These are phyloP conservation scores for Rhegmatorhina hoffmannsi DNA, from an alignment of 2,113 vertebrate genomes.

Conservation along the genomic window DNA sequence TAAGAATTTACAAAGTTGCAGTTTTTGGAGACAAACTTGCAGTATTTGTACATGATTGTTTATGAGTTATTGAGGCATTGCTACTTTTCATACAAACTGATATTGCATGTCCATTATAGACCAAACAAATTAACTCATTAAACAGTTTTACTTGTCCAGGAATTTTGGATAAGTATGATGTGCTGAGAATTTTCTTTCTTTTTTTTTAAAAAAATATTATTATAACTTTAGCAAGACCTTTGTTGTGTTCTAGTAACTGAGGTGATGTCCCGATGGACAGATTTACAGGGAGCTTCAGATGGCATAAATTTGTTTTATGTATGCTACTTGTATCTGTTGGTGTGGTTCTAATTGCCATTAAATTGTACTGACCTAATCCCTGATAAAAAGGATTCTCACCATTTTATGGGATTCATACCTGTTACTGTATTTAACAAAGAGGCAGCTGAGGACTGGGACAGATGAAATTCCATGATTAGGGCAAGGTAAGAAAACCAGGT, in stretches of 20 bases:
- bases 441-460: neutral
- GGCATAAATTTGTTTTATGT: neutral
- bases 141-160: neutral
- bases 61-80: neutral
- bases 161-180: neutral
- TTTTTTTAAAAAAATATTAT: rapidly evolving
- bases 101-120: neutral
- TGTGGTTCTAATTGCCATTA: neutral
- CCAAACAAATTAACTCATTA: neutral
- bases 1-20: neutral
- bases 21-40: neutral
- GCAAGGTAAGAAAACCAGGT: neutral
- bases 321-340: neutral
- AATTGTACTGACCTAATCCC: neutral
- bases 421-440: neutral
- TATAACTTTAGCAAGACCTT: neutral
- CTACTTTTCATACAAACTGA: neutral
- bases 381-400: neutral
- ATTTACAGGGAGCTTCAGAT: neutral
- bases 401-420: neutral
- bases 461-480: neutral
- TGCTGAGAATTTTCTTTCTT: neutral
- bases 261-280: neutral
- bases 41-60: neutral
- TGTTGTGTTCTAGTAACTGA: neutral